Conservation (phyloP, 2,797 vertebrate genomes). For the Carapus acus region DNA sequence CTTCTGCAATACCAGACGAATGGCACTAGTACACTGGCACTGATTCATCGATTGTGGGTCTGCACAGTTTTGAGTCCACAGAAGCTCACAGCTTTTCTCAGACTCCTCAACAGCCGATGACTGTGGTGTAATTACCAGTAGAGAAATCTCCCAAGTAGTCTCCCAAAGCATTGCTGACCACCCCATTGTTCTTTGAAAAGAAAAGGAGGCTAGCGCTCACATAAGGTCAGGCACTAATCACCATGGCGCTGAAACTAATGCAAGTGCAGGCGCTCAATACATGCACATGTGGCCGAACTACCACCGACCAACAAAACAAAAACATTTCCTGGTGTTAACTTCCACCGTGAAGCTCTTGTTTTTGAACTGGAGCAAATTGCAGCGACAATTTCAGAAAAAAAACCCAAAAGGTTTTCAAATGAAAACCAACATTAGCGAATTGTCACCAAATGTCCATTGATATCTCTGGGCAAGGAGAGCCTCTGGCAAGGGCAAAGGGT, state of each 20-base stretch:
- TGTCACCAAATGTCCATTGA: slow-evolving; percentile 43
- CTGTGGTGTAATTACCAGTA: slow-evolving; percentile 69
- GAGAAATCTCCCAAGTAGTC: slow-evolving; percentile 68
- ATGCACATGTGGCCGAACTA: too few species aligned
- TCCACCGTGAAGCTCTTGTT: too few species aligned
- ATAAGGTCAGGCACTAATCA: slow-evolving; percentile 44
- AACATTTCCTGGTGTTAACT: too few species aligned
- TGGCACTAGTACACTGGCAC: slow-evolving; percentile 61
- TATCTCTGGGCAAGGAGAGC: slow-evolving; percentile 10
- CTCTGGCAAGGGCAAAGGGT: slow-evolving; percentile 37
- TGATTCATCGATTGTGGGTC: slow-evolving; percentile 64
- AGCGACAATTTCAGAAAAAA: too few species aligned
- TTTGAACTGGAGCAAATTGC: slow-evolving; percentile 25
- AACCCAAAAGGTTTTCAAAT: too few species aligned
- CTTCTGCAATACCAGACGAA: slow-evolving; percentile 31
- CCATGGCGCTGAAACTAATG: slow-evolving; percentile 33
- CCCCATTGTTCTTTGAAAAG: slow-evolving; percentile 58
- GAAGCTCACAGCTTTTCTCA: slow-evolving; percentile 60
- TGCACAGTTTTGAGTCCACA: slow-evolving; percentile 30
- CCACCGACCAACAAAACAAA: too few species aligned
- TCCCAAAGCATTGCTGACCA: slow-evolving; percentile 50
- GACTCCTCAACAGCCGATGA: slow-evolving; percentile 48
- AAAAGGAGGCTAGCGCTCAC: slow-evolving; percentile 40
- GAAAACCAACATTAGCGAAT: slow-evolving; percentile 36
- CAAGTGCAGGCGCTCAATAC: too few species aligned